Evolutionary conservation across 1,140 invertebrate genomes (phyloP).

Genomic region (Heliconius eleuchia): DNA sequence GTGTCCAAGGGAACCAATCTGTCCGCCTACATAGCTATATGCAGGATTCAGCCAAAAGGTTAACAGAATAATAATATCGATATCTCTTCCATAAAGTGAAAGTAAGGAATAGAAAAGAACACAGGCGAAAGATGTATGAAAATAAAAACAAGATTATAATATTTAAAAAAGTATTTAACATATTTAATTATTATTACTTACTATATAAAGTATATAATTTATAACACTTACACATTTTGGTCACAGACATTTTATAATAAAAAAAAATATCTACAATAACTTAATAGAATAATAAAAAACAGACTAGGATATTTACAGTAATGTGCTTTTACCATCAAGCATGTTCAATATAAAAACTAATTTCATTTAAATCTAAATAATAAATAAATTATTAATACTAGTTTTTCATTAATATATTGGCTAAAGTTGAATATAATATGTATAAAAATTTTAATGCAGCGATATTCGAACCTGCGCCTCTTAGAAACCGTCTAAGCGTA

Average conservation of each 20-base stretch:
- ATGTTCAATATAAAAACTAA: not conserved
- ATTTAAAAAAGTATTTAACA: conserved; percentile 13
- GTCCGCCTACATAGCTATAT: no score
- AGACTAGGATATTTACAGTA: not conserved
- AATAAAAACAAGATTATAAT: not conserved
- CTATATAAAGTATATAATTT: conserved; percentile 9
- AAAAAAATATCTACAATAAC: not conserved
- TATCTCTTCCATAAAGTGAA: not conserved
- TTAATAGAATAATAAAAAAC: conserved; percentile 8
- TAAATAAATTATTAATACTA: not conserved
- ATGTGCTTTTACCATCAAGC: not conserved
- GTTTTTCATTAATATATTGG: no score
- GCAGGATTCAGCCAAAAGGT: no score
- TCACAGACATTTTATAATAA: not conserved
- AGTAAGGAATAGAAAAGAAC: not conserved
- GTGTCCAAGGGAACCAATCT: not conserved
- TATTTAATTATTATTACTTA: not conserved
- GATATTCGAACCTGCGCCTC: no score
- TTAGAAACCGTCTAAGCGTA: no score
- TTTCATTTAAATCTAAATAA: not conserved
- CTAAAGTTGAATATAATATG: no score
- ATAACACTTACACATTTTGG: conserved; percentile 3
- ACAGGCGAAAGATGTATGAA: not conserved
- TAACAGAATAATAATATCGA: no score
- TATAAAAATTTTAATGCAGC: no score